Percentiles rank a stretch among this genome's conserved stretches.
Conservation (phyloP, 2,888 invertebrate genomes). For the Catocala sponsa region DNA sequence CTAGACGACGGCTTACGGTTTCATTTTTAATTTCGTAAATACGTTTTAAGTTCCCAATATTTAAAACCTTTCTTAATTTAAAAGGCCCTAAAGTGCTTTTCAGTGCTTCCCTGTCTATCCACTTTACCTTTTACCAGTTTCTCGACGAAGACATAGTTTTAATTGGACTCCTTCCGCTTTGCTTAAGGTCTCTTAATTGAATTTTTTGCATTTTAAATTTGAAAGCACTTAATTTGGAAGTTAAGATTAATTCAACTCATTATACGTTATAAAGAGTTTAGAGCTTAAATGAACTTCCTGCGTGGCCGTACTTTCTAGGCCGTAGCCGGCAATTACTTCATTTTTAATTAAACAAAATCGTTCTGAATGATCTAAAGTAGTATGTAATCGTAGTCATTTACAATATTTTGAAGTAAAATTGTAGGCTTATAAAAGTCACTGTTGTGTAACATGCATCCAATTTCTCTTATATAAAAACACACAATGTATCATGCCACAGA, state of each 20-base stretch:
- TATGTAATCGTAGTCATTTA: too few species aligned
- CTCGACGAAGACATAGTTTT: slow-evolving; percentile 76
- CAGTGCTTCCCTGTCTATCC: slow-evolving; percentile 64
- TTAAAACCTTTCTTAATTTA: slow-evolving; percentile 66
- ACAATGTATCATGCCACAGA: slow-evolving; percentile 35
- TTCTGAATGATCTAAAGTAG: too few species aligned
- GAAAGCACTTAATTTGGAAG: slow-evolving; percentile 61
- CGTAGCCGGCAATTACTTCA: neutral
- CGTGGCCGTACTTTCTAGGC: slow-evolving; percentile 27
- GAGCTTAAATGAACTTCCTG: slow-evolving; percentile 36
- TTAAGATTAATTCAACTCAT: slow-evolving; percentile 59
- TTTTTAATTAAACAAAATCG: too few species aligned
- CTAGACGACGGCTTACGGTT: slow-evolving; percentile 39
- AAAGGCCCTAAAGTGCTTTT: slow-evolving; percentile 70
- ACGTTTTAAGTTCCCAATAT: slow-evolving; percentile 60
- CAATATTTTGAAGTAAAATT: too few species aligned
- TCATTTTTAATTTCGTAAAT: slow-evolving; percentile 49
- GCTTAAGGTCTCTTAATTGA: slow-evolving; percentile 72
- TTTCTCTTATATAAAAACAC: neutral
- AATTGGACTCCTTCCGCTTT: slow-evolving; percentile 78
- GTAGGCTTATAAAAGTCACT: neutral
- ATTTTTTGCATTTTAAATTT: slow-evolving; percentile 71
- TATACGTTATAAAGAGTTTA: slow-evolving; percentile 49
- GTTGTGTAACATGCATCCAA: neutral
- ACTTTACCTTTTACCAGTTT: slow-evolving; percentile 67